These are phyloP conservation scores for Nothocercus nigrocapillus DNA, from an alignment of 2,113 vertebrate genomes.

Conservation along the genomic window DNA sequence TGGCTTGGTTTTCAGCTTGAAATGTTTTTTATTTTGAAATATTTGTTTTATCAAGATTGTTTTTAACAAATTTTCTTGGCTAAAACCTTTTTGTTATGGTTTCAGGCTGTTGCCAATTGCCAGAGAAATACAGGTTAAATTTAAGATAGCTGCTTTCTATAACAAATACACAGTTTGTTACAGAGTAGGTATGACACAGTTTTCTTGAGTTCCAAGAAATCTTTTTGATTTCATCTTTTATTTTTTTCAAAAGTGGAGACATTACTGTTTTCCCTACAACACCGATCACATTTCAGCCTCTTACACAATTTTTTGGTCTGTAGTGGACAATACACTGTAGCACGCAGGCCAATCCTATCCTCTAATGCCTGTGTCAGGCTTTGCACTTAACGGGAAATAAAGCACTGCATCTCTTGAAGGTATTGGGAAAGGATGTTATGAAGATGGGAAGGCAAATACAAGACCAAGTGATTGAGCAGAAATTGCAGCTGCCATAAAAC, in stretches of 20 bases:
- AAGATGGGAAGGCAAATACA: background rate
- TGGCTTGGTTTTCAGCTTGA: background rate
- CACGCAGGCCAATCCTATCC: background rate
- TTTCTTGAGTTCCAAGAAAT: background rate
- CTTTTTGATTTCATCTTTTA: accelerated
- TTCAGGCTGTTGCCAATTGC: background rate
- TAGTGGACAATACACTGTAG: background rate
- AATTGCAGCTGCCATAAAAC: background rate
- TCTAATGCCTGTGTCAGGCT: background rate
- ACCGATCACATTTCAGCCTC: background rate
- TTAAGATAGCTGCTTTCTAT: background rate
- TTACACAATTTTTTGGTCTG: background rate
- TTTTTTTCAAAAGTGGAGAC: background rate
- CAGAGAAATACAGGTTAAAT: background rate
- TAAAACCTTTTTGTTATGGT: background rate
- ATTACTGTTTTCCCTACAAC: background rate
- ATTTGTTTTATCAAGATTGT: background rate
- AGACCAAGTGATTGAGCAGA: background rate
- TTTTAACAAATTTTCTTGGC: background rate
- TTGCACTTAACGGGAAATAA: background rate
- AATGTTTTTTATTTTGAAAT: background rate
- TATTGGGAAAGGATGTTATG: background rate
- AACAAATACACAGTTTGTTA: background rate
- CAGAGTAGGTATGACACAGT: background rate
- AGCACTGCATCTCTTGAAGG: background rate